These are phyloP conservation scores for Corythornis leucogaster DNA, from an alignment of 2,797 vertebrate species.

Conservation along the genomic window DNA sequence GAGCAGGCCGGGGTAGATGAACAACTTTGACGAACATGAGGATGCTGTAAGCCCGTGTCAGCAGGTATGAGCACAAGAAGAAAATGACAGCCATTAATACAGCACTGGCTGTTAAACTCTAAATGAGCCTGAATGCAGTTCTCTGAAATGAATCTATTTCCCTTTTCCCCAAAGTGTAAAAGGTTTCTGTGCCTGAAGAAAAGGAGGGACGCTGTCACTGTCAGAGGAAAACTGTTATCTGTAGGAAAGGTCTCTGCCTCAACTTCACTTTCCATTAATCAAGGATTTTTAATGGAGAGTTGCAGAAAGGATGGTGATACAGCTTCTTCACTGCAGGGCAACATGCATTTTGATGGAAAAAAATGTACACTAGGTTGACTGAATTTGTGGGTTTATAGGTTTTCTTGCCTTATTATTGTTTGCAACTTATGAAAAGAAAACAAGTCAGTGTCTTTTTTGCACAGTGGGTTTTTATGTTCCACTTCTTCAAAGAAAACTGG, in stretches of 20 bases:
- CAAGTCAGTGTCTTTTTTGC: background rate
- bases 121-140: constrained; percentile 40
- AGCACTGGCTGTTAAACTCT: constrained; percentile 28
- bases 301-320: background rate
- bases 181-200: constrained; percentile 17
- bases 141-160: constrained; percentile 30
- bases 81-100: constrained; percentile 43
- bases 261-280: background rate
- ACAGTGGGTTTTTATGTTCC: background rate
- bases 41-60: background rate
- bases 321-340: background rate
- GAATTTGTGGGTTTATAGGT: background rate
- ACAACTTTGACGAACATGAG: background rate
- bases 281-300: background rate
- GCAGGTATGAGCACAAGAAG: background rate
- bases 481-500: background rate
- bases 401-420: background rate
- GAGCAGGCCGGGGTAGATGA: background rate
- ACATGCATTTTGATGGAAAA: background rate
- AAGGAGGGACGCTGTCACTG: background rate
- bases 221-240: background rate
- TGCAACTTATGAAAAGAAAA: background rate
- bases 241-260: background rate
- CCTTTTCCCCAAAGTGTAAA: background rate
- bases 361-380: background rate